These are phyloP conservation scores for Thaumetopoea pityocampa DNA, from an alignment of 1,140 invertebrate genomes.

Conservation along the genomic window DNA sequence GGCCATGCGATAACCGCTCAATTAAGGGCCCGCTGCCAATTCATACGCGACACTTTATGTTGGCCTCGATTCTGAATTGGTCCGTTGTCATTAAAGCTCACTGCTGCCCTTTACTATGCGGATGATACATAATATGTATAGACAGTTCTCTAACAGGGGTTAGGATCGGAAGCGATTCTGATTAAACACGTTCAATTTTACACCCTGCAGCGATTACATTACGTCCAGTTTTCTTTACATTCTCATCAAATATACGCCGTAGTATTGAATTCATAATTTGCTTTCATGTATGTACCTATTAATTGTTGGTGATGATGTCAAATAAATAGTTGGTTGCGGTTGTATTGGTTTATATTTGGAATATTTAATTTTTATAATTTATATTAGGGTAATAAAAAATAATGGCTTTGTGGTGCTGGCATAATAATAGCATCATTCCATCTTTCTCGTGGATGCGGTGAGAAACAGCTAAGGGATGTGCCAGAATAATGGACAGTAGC, in stretches of 20 bases:
- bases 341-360: slow-evolving; percentile 7
- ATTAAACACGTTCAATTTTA: slow-evolving; percentile 24
- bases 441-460: no score
- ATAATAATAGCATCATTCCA: no score
- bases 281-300: slow-evolving; percentile 43
- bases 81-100: slow-evolving; percentile 55
- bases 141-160: slow-evolving; percentile 47
- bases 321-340: no score
- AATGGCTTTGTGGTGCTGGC: no score
- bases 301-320: slow-evolving; percentile 47
- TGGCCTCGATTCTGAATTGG: slow-evolving; percentile 47
- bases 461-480: no score
- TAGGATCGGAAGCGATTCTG: slow-evolving; percentile 28
- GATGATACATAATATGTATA: slow-evolving; percentile 42
- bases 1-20: slow-evolving; percentile 30
- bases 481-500: no score
- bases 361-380: no score
- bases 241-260: slow-evolving; percentile 19
- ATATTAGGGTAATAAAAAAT: no score
- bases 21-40: slow-evolving; percentile 36
- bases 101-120: slow-evolving; percentile 35
- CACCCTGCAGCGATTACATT: slow-evolving; percentile 15
- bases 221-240: slow-evolving; percentile 27
- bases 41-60: slow-evolving; percentile 33
- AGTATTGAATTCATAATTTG: slow-evolving; percentile 28